Evolutionary conservation across 2,888 invertebrate species (phyloP).

Genomic region (Adelphocoris suturalis): DNA sequence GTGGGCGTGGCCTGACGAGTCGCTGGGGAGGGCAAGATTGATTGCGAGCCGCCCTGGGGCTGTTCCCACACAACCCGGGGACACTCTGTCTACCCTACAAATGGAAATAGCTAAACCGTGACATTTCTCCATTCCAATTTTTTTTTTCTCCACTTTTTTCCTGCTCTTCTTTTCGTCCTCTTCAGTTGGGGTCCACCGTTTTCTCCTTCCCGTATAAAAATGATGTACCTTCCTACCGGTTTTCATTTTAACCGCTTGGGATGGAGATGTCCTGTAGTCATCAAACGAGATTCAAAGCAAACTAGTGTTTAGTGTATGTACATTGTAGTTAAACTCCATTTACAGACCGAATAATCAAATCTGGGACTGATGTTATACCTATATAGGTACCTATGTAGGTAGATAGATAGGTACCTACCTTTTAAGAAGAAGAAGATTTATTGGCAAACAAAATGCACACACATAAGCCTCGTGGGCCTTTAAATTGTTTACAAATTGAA

Average conservation of each 20-base stretch:
- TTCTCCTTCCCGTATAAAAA: background rate
- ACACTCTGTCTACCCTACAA: constrained; percentile 69
- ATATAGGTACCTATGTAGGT: too few species aligned
- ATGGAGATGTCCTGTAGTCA: too few species aligned
- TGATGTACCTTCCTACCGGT: background rate
- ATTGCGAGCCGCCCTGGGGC: constrained; percentile 64
- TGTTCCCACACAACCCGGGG: constrained; percentile 69
- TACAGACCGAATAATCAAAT: too few species aligned
- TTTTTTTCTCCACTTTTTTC: constrained; percentile 50
- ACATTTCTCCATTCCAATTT: constrained; percentile 67
- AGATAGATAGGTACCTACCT: too few species aligned
- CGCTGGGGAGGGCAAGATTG: constrained; percentile 61
- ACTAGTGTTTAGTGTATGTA: too few species aligned
- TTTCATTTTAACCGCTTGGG: background rate
- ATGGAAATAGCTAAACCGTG: constrained; percentile 72
- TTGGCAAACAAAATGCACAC: too few species aligned
- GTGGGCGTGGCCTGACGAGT: background rate
- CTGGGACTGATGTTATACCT: too few species aligned
- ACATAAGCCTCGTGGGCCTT: too few species aligned
- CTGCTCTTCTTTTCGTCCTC: background rate
- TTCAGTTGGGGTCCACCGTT: constrained; percentile 15
- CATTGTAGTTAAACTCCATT: too few species aligned
- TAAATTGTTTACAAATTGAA: too few species aligned
- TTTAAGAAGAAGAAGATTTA: too few species aligned
- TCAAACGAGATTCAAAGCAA: too few species aligned